Conservation (phyloP, 2,888 invertebrate genomes). For the Lymantria monacha region DNA sequence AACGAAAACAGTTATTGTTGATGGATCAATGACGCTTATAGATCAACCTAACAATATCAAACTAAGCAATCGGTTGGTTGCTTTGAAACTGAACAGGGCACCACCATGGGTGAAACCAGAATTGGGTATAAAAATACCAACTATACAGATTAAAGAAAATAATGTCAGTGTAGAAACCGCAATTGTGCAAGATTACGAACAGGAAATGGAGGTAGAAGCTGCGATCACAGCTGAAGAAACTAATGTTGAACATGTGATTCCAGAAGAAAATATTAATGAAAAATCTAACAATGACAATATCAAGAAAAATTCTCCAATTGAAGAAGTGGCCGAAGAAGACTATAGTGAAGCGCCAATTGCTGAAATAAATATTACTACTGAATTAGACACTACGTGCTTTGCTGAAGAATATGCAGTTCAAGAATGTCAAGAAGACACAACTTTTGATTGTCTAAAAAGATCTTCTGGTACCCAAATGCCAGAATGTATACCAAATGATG, state of each 20-base stretch:
- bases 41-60: background rate
- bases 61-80: no score
- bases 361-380: background rate
- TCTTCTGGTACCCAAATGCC: slow-evolving; percentile 62
- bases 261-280: background rate
- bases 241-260: background rate
- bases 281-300: background rate
- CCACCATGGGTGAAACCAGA: background rate
- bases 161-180: background rate
- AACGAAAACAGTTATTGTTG: background rate
- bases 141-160: background rate
- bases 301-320: background rate
- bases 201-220: background rate
- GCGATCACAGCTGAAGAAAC: background rate
- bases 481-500: slow-evolving; percentile 58
- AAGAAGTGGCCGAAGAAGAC: background rate
- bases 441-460: slow-evolving; percentile 53
- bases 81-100: background rate
- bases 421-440: background rate
- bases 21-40: background rate
- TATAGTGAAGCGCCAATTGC: background rate
- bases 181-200: background rate
- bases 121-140: background rate
- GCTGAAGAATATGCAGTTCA: background rate
- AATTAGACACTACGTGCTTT: background rate